Percentiles rank a stretch among this genome's conserved stretches.
phyloP scores from a whole-genome alignment of 2,888 invertebrate genomes.

The Pherbina coryleti region DNA sequence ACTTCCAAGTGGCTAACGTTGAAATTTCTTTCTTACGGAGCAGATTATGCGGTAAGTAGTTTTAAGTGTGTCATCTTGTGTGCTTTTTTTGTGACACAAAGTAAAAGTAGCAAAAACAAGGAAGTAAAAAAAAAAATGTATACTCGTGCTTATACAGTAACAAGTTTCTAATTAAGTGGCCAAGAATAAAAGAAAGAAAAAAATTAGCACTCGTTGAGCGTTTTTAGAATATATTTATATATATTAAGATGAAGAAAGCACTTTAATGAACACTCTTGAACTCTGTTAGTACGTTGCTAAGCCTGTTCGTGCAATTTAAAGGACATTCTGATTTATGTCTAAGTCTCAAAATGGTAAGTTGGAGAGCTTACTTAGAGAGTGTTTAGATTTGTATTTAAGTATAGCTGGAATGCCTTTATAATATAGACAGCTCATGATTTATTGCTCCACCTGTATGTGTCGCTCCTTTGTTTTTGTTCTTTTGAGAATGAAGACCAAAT shows the following conservation, averaged over 20 bases:
- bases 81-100: background rate
- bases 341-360: too few species aligned
- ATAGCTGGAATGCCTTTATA: too few species aligned
- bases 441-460: too few species aligned
- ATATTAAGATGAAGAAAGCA: background rate
- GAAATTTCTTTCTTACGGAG: conserved; percentile 26
- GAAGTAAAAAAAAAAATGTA: background rate
- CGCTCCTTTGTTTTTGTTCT: too few species aligned
- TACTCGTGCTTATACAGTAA: background rate
- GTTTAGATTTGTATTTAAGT: too few species aligned
- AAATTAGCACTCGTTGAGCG: background rate
- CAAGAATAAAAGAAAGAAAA: background rate
- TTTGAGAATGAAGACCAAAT: too few species aligned
- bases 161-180: conserved; percentile 30
- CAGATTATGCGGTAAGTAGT: conserved; percentile 32
- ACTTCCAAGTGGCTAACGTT: conserved; percentile 10
- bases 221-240: background rate
- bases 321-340: too few species aligned
- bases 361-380: too few species aligned
- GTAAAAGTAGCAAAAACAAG: background rate
- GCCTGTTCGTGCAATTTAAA: background rate
- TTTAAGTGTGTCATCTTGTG: conserved; percentile 25
- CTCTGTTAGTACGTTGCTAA: background rate
- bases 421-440: background rate
- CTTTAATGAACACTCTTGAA: background rate